Conservation (phyloP, 1,140 invertebrate species). For the Prorops nasuta region DNA sequence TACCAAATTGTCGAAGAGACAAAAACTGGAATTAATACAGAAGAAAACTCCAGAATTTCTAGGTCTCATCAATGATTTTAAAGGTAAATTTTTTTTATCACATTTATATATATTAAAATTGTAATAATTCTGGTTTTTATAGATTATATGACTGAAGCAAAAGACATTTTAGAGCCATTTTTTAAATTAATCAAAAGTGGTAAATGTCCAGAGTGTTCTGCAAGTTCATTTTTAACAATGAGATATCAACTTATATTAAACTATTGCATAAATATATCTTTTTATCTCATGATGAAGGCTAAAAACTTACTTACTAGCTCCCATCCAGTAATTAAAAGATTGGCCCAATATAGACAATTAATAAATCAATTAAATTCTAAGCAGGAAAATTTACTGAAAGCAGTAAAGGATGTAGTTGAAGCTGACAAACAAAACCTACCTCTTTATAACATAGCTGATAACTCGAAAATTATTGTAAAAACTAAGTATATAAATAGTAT, state of each 20-base stretch:
- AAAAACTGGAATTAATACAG: constrained; percentile 73
- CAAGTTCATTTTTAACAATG: constrained; percentile 67
- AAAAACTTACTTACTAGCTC: constrained; percentile 68
- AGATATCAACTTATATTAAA: constrained; percentile 74
- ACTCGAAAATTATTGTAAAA: no score
- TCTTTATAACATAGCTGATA: constrained; percentile 32
- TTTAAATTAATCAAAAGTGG: constrained; percentile 63
- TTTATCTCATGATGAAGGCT: constrained; percentile 81
- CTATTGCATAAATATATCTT: constrained; percentile 83
- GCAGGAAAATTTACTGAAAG: constrained; percentile 61
- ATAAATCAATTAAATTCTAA: constrained; percentile 70
- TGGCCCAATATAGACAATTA: constrained; percentile 78
- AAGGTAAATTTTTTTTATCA: constrained; percentile 56
- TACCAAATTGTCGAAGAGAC: constrained; percentile 69
- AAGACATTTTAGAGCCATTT: constrained; percentile 65
- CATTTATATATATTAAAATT: constrained; percentile 8
- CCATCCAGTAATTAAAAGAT: constrained; percentile 82
- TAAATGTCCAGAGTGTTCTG: constrained; percentile 59
- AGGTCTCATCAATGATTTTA: constrained; percentile 73
- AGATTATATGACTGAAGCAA: constrained; percentile 63
- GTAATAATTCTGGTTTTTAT: constrained; percentile 27
- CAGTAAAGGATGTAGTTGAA: constrained; percentile 44
- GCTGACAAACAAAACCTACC: constrained; percentile 32
- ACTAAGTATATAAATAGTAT: constrained; percentile 46
- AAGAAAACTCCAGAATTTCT: constrained; percentile 84